These are phyloP conservation scores for Pandemis corylana DNA, from an alignment of 2,888 invertebrate genomes.

Conservation along the genomic window DNA sequence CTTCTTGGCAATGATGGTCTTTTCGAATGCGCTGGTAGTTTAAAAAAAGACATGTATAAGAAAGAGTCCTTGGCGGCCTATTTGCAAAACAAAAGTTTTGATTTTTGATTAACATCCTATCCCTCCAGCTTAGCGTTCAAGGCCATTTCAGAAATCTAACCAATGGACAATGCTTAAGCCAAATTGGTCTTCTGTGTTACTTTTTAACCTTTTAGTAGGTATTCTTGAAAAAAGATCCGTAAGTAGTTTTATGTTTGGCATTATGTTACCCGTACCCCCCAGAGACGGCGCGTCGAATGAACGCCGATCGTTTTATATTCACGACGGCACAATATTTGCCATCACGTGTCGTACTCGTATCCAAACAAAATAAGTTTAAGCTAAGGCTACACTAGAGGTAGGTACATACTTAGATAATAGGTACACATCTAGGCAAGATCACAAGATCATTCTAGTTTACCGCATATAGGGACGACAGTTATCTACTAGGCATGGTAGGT, in stretches of 20 bases:
- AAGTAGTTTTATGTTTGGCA: constrained; percentile 1
- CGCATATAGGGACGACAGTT: too few relatives aligned
- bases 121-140: too few relatives aligned
- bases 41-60: too few relatives aligned
- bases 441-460: neutral
- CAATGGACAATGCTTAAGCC: too few relatives aligned
- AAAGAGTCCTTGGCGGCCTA: too few relatives aligned
- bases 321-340: constrained; percentile 23
- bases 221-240: constrained; percentile 4
- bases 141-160: too few relatives aligned
- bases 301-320: constrained; percentile 33
- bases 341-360: constrained; percentile 3
- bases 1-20: too few relatives aligned
- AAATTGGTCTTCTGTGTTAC: too few relatives aligned
- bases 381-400: neutral
- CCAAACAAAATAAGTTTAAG: constrained; percentile 31
- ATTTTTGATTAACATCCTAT: too few relatives aligned
- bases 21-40: too few relatives aligned
- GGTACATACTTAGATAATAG: neutral
- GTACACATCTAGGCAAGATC: neutral
- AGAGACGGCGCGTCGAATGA: constrained; percentile 24
- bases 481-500: too few relatives aligned
- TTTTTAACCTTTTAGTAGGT: neutral
- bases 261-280: constrained; percentile 21
- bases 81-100: too few relatives aligned